Percentiles rank a stretch among this genome's conserved stretches.
These are phyloP conservation scores for Octodon degus DNA, from an alignment of 2,113 vertebrate genomes.

Conservation along the genomic window DNA sequence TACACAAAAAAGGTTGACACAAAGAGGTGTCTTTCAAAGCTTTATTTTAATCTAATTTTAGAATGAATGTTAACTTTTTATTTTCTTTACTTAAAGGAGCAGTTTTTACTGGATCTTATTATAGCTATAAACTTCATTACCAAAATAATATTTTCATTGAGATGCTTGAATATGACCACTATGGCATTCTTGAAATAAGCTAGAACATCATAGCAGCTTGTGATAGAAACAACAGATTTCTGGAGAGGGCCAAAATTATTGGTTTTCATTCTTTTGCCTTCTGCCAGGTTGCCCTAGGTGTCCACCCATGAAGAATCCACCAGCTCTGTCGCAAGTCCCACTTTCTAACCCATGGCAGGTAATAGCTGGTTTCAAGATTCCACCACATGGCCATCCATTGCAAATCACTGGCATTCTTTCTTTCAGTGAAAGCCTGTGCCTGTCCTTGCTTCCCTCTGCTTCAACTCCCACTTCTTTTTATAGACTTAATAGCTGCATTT, in stretches of 20 bases:
- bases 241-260: neutral
- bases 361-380: conserved; percentile 11
- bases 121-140: neutral
- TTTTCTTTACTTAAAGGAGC: conserved; percentile 34
- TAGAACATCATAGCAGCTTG: neutral
- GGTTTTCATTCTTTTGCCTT: neutral
- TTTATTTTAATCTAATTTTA: conserved; percentile 34
- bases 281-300: neutral
- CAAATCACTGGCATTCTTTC: conserved; percentile 16
- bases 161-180: conserved; percentile 5
- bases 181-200: neutral
- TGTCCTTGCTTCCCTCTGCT: conserved; percentile 18
- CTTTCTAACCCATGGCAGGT: neutral
- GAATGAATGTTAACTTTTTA: neutral
- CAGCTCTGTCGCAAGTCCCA: neutral
- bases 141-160: conserved; percentile 50
- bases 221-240: neutral
- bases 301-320: neutral
- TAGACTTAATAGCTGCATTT: conserved; percentile 17
- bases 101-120: neutral
- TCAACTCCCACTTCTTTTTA: conserved; percentile 1
- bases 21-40: neutral
- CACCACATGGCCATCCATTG: neutral
- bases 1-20: neutral
- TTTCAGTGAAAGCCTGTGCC: conserved; percentile 22